Percentiles rank a stretch among this genome's conserved stretches.
Evolutionary conservation across 2,113 vertebrate species (phyloP).

Genomic region (Willisornis vidua): DNA sequence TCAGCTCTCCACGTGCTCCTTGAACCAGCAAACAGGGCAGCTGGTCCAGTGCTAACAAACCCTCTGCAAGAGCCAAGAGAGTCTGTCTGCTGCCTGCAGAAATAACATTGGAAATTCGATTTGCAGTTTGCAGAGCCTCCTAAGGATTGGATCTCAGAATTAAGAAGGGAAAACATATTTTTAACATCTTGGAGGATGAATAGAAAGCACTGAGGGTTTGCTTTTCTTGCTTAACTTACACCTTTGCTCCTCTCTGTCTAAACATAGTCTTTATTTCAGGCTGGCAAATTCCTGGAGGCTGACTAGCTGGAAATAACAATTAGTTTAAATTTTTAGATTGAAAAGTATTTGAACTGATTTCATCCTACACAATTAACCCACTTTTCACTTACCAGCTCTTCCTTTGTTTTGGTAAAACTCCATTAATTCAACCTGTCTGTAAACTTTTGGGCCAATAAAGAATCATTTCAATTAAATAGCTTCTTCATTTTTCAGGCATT

Average conservation of each 20-base stretch:
- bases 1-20: too few species aligned
- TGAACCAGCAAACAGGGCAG: neutral
- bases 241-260: conserved; percentile 34
- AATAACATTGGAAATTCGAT: neutral
- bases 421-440: neutral
- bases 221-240: conserved; percentile 9
- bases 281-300: conserved; percentile 39
- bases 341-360: neutral
- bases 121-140: neutral
- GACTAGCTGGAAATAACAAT: conserved; percentile 9
- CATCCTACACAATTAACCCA: neutral
- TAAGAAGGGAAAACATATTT: conserved; percentile 31
- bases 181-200: conserved; percentile 42
- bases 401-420: neutral
- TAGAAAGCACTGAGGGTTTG: neutral
- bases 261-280: conserved; percentile 23
- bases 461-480: neutral
- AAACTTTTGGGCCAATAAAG: neutral
- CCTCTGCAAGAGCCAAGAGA: neutral
- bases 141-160: neutral
- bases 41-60: neutral
- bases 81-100: neutral
- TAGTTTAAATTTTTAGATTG: neutral
- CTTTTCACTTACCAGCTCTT: neutral
- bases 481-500: neutral